phyloP scores from a whole-genome alignment of 2,113 vertebrate species.

The Orientallactaga bullata region DNA sequence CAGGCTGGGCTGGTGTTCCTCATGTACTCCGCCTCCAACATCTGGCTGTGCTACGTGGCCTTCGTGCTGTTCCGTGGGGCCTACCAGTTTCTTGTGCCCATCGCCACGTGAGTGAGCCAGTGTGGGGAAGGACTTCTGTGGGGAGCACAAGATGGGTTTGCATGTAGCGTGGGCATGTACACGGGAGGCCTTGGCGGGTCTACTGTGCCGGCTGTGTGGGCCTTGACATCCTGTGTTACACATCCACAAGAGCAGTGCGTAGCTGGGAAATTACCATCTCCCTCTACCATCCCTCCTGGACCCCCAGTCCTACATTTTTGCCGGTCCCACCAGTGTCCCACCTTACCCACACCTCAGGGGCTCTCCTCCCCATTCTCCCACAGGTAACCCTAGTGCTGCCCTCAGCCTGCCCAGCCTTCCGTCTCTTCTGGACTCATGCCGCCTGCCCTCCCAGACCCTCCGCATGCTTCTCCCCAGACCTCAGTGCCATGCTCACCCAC shows the following conservation, averaged over 20 bases:
- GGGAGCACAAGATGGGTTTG: neutral
- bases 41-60: conserved; percentile 94
- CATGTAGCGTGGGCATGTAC: neutral
- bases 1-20: conserved; percentile 93
- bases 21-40: conserved; percentile 88
- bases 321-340: neutral
- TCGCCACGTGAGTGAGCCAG: conserved; percentile 93
- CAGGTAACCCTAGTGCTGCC: neutral
- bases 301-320: too few species aligned
- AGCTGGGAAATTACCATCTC: neutral
- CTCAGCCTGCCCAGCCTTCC: too few species aligned
- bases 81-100: conserved; percentile 97
- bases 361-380: neutral
- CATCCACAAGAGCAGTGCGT: too few species aligned
- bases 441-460: neutral
- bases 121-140: neutral
- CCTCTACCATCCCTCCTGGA: neutral
- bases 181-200: neutral
- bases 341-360: neutral
- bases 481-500: rapidly evolving
- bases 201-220: neutral
- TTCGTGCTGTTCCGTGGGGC: conserved; percentile 93
- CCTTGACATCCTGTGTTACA: neutral
- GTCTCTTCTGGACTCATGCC: neutral
- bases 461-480: too few species aligned